Evolutionary conservation across 1,140 invertebrate genomes (phyloP).

Genomic region (Helicorthomorpha holstii): DNA sequence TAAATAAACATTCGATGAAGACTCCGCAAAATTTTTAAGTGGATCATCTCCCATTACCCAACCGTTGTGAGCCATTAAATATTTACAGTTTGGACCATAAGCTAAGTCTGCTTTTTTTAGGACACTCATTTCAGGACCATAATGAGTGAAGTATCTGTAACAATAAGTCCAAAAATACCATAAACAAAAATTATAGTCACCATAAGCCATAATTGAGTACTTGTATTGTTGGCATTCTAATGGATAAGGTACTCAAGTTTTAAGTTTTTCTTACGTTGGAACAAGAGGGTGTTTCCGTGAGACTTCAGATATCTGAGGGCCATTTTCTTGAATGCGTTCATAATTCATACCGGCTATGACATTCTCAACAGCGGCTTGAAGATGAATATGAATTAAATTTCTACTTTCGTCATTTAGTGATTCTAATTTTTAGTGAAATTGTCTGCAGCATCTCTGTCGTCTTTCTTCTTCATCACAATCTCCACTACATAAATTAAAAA

Average conservation of each 20-base stretch:
- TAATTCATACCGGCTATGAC: conserved; percentile 63
- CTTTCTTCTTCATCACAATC: conserved; percentile 48
- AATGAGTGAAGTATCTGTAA: conserved; percentile 59
- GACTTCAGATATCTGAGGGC: conserved; percentile 60
- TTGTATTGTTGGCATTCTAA: too few species aligned
- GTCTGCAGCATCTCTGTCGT: conserved; percentile 50
- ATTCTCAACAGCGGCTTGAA: conserved; percentile 68
- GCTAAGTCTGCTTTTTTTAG: conserved; percentile 52
- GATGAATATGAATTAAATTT: conserved; percentile 47
- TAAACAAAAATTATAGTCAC: too few species aligned
- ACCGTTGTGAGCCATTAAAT: conserved; percentile 93
- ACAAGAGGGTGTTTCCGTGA: conserved; percentile 62
- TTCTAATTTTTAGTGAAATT: conserved; percentile 48
- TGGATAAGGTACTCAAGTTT: neutral
- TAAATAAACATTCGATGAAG: conserved; percentile 69
- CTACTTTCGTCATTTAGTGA: conserved; percentile 50
- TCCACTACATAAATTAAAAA: conserved; percentile 1
- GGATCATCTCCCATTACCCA: conserved; percentile 98
- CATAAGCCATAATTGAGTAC: too few species aligned
- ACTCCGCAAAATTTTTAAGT: conserved; percentile 79
- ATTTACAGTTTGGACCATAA: conserved; percentile 35
- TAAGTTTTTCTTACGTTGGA: conserved; percentile 24
- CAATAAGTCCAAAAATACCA: neutral
- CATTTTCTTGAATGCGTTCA: conserved; percentile 59
- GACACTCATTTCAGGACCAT: conserved; percentile 30